Evolutionary conservation across 2,797 vertebrate genomes (phyloP), one percentile per base, ranked within the genome.

Genomic region (Dermochelys coriacea): DNA sequence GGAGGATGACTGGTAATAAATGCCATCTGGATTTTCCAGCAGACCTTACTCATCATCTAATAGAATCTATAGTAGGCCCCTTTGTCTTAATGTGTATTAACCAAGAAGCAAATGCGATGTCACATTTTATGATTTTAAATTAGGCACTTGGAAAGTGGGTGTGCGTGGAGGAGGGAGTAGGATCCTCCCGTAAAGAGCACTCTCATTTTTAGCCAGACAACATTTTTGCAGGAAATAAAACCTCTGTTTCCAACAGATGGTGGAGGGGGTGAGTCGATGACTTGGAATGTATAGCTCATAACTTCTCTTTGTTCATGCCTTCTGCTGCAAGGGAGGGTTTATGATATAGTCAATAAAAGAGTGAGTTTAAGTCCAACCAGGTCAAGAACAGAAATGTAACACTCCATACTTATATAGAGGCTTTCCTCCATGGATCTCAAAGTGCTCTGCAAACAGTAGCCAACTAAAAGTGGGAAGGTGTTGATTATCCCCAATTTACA

Each of bases 191-290:
- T 87, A 96, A 95, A 92, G 95, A 96, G 96, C 41, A 49, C 93
- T 96, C 93, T 93, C 95, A 94, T 97, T 97, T 97, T 97, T 96
- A 96, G 92, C 95, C 95, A 97, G 95, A 96, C 94, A 95, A 86
- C n/a, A 64, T 78, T 95, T 96, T 91, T 95, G 89, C 92, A 84
- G 97, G 96, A 96, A 96, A 95, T 91, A 96, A 96, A 96, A 96
- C 91, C 79, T 84, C 87, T 94, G 80, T 93, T 84, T 94, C 77
- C 93, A 0, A 74, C 94, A 97, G 96, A 96, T 97, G 95, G 97
- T 95, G 89, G 93, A 97, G 27, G 6, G 21, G 96, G 97, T 96
- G 95, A 95, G 97, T 95, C 96, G 93, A 88, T 85, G 86, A 91
- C 95, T 97, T 95, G 96, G 92, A 96, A 97, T 79, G 90, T 4